Evolutionary conservation across 1,140 invertebrate genomes (phyloP), one percentile per base, ranked within the genome.

Genomic region (Mactra quadrangularis): DNA sequence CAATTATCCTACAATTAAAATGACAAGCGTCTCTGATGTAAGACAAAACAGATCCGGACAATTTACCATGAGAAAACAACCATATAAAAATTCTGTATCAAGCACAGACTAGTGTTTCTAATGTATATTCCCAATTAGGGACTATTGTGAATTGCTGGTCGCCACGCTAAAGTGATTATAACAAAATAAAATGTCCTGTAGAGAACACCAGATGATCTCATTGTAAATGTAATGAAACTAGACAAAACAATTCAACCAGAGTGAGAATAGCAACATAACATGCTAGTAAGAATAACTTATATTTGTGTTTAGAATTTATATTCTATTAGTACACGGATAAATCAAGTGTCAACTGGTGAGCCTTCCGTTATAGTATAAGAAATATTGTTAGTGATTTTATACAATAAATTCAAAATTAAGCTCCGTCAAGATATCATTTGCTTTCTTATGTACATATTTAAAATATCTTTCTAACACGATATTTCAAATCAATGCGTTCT

Each of bases 211-310:
- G 38, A 66, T 66, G 62, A 66, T 33, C 22, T 22, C n/a, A 52
- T 29, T 68, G 64, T 17, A 25, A n/a, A 1, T 22, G 9, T 68
- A 68, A 68, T 68, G 41, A 68, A 47, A 68, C 45, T 50, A 22
- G 45, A 33, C 64, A 50, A 22, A 68, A 68, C 47, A 50, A 68
- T 68, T 50, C 41, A 22, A 31, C 17, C 47, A 6, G 41, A 31
- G 35, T 68, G 31, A 50, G 64, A 50, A 31, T 13, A 68, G 41
- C 7, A 68, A 47, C 47, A 38, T 22, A 38, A 47, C 47, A 38
- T 22, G 41, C 45, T 15, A 68, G 47, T 50, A 50, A 31, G 41
- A 1, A 25, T 22, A 68, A 47, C 64, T 52, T 47, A 50, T 68
- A 68, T 50, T 50, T 68, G 29, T 68, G 45, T 68, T 29, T 3